Evolutionary conservation across 2,113 vertebrate species (phyloP).

Genomic region (Myrmecobius fasciatus): DNA sequence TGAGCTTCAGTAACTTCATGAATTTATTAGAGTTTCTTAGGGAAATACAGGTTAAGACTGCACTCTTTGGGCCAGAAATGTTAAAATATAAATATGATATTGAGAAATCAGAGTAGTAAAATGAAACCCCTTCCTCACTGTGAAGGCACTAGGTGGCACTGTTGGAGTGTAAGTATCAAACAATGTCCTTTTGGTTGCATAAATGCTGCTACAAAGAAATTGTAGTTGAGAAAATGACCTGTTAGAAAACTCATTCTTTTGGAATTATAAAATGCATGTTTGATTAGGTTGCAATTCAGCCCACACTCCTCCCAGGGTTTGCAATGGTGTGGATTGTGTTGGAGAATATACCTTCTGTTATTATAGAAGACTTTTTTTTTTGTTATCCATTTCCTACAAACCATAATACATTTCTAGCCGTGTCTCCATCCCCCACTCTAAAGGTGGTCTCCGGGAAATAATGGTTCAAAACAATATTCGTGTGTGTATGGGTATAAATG

Average conservation of each 20-base stretch:
- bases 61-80: constrained; percentile 40
- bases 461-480: background rate
- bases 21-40: constrained; percentile 36
- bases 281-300: constrained; percentile 57
- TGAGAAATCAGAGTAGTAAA: constrained; percentile 44
- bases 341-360: background rate
- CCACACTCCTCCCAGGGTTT: constrained; percentile 26
- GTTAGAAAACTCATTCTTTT: constrained; percentile 57
- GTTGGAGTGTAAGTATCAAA: constrained; percentile 79
- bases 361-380: background rate
- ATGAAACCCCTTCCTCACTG: constrained; percentile 18
- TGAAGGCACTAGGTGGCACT: constrained; percentile 83
- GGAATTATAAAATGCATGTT: constrained; percentile 40
- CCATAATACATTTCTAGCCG: constrained; percentile 8
- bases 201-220: constrained; percentile 56
- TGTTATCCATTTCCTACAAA: constrained; percentile 43
- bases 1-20: background rate
- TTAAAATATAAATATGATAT: constrained; percentile 31
- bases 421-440: background rate
- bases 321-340: background rate
- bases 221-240: constrained; percentile 43
- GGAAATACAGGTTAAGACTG: constrained; percentile 42
- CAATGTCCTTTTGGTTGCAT: constrained; percentile 68
- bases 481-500: background rate
- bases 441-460: constrained; percentile 40